These are phyloP conservation scores for Melanostigma gelatinosum DNA, from an alignment of 2,113 vertebrate genomes.

Conservation along the genomic window DNA sequence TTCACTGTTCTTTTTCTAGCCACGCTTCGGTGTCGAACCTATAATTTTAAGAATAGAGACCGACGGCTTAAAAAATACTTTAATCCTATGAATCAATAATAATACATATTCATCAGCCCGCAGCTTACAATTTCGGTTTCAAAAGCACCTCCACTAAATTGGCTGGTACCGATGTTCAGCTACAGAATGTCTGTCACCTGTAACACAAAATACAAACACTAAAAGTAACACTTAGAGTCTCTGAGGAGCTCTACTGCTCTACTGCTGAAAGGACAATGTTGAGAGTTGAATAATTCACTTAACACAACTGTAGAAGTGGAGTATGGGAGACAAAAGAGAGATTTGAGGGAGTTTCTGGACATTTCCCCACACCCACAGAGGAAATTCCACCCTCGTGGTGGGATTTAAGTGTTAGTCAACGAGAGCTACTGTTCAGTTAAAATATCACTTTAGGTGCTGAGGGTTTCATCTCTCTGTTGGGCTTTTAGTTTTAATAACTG, in stretches of 20 bases:
- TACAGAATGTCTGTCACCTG: neutral
- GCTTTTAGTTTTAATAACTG: neutral
- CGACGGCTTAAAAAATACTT: neutral
- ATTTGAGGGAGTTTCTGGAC: neutral
- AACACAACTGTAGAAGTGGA: neutral
- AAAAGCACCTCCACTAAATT: neutral
- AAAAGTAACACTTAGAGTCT: neutral
- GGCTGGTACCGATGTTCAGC: no score
- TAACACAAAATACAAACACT: neutral
- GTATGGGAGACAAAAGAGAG: neutral
- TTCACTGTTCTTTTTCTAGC: neutral
- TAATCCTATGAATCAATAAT: neutral
- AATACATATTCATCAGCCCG: no score
- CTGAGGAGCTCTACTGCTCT: neutral
- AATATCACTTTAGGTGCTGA: neutral
- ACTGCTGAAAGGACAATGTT: neutral
- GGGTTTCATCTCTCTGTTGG: no score
- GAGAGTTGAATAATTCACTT: neutral
- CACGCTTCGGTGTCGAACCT: neutral
- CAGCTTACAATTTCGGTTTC: neutral
- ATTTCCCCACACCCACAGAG: neutral
- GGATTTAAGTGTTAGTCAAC: neutral
- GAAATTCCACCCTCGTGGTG: neutral
- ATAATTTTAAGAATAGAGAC: neutral
- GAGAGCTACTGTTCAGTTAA: neutral